phyloP scores from a whole-genome alignment of 2,797 vertebrate genomes.

The Lutjanus campechanus region DNA sequence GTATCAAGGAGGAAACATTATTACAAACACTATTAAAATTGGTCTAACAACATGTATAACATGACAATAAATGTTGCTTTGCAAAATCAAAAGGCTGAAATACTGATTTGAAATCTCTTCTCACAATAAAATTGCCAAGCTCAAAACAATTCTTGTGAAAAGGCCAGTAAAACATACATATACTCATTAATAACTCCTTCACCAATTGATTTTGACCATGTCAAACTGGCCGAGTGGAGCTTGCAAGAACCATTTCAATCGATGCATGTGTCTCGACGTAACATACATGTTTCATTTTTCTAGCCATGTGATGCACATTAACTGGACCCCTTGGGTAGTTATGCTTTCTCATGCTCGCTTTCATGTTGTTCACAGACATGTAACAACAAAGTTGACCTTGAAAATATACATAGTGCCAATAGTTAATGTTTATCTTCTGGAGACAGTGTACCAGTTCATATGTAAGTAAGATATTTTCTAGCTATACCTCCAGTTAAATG shows the following conservation, averaged over 20 bases:
- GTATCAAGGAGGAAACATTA: not conserved
- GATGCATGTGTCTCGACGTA: not conserved
- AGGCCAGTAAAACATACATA: not conserved
- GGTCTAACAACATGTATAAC: too few relatives aligned
- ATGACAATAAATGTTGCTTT: too few relatives aligned
- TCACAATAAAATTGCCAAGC: not conserved
- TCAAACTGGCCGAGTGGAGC: not conserved
- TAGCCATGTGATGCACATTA: not conserved
- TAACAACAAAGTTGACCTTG: not conserved
- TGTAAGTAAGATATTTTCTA: not conserved
- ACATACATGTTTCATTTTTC: not conserved
- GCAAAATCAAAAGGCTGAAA: not conserved
- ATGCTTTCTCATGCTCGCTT: not conserved
- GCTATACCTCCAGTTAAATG: not conserved
- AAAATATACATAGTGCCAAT: conserved; percentile 3
- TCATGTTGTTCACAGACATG: conserved; percentile 3
- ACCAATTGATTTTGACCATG: not conserved
- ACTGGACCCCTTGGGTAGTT: not conserved
- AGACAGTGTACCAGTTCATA: not conserved
- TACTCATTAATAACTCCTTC: not conserved
- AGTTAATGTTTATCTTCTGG: not conserved
- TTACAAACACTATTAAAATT: too few relatives aligned
- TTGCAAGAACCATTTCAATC: not conserved
- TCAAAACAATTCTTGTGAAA: not conserved
- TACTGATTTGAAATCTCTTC: not conserved